Conservation (phyloP, 2,113 vertebrate species). For the cattle (Bos taurus) region DNA sequence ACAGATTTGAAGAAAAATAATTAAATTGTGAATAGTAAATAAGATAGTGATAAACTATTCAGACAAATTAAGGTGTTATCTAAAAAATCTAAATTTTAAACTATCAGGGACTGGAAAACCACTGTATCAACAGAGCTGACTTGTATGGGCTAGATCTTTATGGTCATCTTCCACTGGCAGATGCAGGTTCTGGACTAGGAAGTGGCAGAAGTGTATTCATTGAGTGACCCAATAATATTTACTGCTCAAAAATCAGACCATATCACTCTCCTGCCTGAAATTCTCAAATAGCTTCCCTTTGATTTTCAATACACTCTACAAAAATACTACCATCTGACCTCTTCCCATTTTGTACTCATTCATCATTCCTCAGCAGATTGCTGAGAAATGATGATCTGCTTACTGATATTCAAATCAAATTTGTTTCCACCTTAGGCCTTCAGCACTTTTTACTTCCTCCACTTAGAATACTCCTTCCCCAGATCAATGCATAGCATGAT, state of each 20-base stretch:
- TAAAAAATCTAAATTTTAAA: constrained; percentile 9
- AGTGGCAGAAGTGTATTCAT: background rate
- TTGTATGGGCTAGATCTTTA: background rate
- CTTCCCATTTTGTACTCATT: background rate
- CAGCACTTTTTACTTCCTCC: background rate
- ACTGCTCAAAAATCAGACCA: background rate
- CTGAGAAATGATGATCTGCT: background rate
- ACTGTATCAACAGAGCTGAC: background rate
- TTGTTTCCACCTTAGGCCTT: background rate
- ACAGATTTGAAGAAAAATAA: background rate
- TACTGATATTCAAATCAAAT: background rate
- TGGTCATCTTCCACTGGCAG: background rate
- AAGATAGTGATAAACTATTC: background rate
- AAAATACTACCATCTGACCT: background rate
- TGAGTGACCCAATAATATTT: background rate
- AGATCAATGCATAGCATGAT: background rate
- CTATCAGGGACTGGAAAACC: background rate
- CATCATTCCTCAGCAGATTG: background rate
- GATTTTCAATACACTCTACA: background rate
- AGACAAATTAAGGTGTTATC: background rate
- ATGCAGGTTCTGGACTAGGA: background rate
- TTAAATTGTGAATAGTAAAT: background rate
- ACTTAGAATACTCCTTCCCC: background rate
- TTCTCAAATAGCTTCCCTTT: background rate
- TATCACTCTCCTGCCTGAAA: background rate